phyloP scores from a whole-genome alignment of 2,888 invertebrate species.

The Rotaria sp. region DNA sequence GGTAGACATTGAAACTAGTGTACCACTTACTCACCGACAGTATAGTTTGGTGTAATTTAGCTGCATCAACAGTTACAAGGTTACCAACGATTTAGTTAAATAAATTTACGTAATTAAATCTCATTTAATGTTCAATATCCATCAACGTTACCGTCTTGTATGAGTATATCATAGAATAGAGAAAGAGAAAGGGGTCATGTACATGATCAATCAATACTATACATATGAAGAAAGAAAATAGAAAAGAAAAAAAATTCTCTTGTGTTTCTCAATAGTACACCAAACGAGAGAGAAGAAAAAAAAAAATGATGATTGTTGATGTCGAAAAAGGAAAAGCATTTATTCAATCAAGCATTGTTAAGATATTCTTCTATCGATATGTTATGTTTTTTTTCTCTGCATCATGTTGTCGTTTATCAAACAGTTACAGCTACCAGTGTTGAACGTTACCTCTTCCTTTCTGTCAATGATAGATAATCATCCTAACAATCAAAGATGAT shows the following conservation, averaged over 20 bases:
- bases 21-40: not conserved
- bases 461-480: not conserved
- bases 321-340: not conserved
- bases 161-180: not conserved
- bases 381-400: not conserved
- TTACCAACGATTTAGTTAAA: not conserved
- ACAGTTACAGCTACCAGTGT: not conserved
- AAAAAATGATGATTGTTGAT: not conserved
- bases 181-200: not conserved
- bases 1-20: not conserved
- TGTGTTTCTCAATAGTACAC: not conserved
- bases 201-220: not conserved
- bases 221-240: not conserved
- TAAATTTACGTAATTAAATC: not conserved
- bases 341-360: not conserved
- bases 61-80: not conserved
- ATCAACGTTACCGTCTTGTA: not conserved
- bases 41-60: not conserved
- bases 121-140: not conserved
- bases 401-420: not conserved
- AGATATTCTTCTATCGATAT: not conserved
- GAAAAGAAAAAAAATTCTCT: not conserved
- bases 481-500: not conserved
- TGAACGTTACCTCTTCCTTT: not conserved
- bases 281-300: not conserved